Percentiles rank a stretch among this genome's conserved stretches.
Conservation (phyloP, 2,888 invertebrate genomes). For the Branchipolynoe longqiensis region DNA sequence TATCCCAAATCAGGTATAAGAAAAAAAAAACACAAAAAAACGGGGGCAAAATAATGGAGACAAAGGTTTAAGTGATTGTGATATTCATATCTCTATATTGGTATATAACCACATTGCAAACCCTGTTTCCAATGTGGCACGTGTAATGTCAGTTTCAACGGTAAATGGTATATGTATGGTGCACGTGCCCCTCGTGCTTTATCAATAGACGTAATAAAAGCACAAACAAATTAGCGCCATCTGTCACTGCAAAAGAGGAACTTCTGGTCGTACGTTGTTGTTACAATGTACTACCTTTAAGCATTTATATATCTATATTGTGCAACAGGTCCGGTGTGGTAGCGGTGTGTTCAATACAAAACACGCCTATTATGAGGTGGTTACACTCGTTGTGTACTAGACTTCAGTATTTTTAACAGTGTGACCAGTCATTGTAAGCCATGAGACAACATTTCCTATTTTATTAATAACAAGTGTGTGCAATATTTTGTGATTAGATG, state of each 20-base stretch:
- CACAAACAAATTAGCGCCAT: not conserved
- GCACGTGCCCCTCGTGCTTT: not conserved
- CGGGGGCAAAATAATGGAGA: too few relatives aligned
- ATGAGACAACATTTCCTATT: slow-evolving; percentile 47
- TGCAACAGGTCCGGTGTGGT: not conserved
- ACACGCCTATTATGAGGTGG: not conserved
- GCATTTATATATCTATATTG: slow-evolving; percentile 30
- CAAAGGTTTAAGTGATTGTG: slow-evolving; percentile 30
- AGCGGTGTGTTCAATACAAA: not conserved
- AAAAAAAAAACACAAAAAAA: not conserved
- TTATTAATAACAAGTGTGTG: slow-evolving; percentile 57
- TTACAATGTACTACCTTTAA: slow-evolving; percentile 40
- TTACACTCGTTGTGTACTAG: slow-evolving; percentile 27
- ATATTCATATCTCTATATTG: slow-evolving; percentile 48
- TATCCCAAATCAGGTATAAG: slow-evolving; percentile 48
- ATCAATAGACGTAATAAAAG: not conserved
- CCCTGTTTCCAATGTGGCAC: slow-evolving; percentile 41
- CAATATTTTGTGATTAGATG: slow-evolving; percentile 55
- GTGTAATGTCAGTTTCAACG: not conserved
- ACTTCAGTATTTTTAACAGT: slow-evolving; percentile 55
- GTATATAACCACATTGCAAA: slow-evolving; percentile 45
- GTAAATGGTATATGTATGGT: slow-evolving; percentile 7
- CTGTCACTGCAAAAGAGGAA: slow-evolving; percentile 11
- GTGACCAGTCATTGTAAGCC: slow-evolving; percentile 31
- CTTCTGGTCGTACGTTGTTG: slow-evolving; percentile 25